Base-by-base conservation (phyloP, 2,888 invertebrate genomes). In the Ochropleura leucogaster region DNA sequence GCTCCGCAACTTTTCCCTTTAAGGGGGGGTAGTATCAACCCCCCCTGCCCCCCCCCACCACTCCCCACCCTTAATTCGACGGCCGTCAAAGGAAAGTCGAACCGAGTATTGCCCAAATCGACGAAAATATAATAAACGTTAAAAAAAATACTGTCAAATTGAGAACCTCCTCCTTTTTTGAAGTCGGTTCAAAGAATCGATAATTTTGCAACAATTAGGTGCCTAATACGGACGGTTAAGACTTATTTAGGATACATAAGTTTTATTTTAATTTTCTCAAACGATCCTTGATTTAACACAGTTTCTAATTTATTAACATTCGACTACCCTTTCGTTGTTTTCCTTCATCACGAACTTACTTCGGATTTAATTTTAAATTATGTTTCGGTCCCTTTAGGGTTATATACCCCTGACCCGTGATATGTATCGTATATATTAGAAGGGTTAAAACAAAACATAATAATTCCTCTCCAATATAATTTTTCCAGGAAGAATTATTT, bases 321-420 rank as follows among this genome's bases (percentile, higher is more conserved):
- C 68, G 51, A 72, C 46, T 74, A 60, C 59, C 68, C 57, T 53
- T 53, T n/a, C 55, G 55, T 60, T 77, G 63, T 75, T 79, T 70
- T 70, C 67, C 74, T 80, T 72, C 64, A 72, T 64, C 67, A 72
- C n/a, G 30, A 62, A 79, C 66, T 70, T 49, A 44, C 55, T 42
- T 70, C 55, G 40, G 68, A 74, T 69, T 82, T 68, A 74, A 84
- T 82, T 79, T 72, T 53, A 68, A 82, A 76, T 68, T 72, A 59
- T 68, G 57, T 76, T 82, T 66, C 9, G 55, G 30, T 20, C 72
- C 66, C 55, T 53, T 42, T 40, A 14, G 70, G 70, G 67, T 67
- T 72, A 63, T 71, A 44, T 69, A 60, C 46, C 46, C 16, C 40
- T 67, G 49, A 83, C 69, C 64, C 68, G 12, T 68, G 46, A 69